Evolutionary conservation across 2,113 vertebrate genomes (phyloP), one percentile per base, ranked within the genome.

Genomic region (Penelope pileata): DNA sequence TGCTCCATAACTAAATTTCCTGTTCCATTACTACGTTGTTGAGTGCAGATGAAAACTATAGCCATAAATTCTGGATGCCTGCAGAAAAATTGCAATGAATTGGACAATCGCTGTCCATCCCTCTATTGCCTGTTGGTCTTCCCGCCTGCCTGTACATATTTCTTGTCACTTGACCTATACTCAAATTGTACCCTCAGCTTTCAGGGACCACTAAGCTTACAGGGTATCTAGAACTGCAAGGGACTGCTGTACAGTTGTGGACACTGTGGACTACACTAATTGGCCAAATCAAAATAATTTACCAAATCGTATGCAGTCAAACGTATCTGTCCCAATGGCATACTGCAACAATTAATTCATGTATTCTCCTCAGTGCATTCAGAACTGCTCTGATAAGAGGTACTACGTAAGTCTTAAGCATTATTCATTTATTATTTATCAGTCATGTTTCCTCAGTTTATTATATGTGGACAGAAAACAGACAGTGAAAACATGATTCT

Each of bases 341-440:
- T 36, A 34, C 30, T 90, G 48, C 30, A 70, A 29, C 7, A 77
- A 82, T 60, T 72, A 78, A 86, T 81, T 83, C 56, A 58, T 66
- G 29, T 78, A 47, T 89, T 86, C 72, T 26, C 27, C 80, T 90
- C 42, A 23, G 11, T 38, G 22, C 72, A 56, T 75, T 96, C 77
- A 81, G 58, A 77, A 36, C 47, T 67, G 59, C 30, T 70, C 38
- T 83, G 68, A 86, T 83, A 86, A 80, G 38, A 90, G 56, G 34
- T 83, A 54, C 47, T 75, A 59, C 43, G 17, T 11, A 70, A 86
- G 60, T 56, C 51, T 79, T 83, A 74, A 83, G 64, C 79, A 83
- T 80, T 81, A 72, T 45, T 42, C 30, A 86, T 86, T 88, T 86
- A 76, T 90, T 94, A 94, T 87, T 87, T 88, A 83, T 89, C 73